Evolutionary conservation across 1,140 invertebrate species (phyloP).

Genomic region (Pogonus chalceus): DNA sequence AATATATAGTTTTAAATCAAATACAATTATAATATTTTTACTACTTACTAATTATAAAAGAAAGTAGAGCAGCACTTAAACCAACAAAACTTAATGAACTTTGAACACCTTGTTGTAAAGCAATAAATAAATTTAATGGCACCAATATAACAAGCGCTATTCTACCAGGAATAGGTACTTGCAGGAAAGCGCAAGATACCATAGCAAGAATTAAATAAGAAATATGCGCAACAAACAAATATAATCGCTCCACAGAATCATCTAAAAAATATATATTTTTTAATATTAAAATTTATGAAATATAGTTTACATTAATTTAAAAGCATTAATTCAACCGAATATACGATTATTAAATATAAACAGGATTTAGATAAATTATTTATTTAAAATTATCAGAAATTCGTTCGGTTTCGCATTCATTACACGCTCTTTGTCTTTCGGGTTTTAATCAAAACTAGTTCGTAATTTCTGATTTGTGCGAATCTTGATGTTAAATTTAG

Average conservation of each 20-base stretch:
- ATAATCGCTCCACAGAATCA: slow-evolving; percentile 26
- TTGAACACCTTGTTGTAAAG: slow-evolving; percentile 19
- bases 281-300: too few relatives aligned
- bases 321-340: too few relatives aligned
- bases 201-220: slow-evolving; percentile 28
- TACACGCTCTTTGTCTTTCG: too few relatives aligned
- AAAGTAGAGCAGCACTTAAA: slow-evolving; percentile 16
- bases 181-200: slow-evolving; percentile 30
- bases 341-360: too few relatives aligned
- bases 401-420: too few relatives aligned
- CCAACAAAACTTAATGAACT: slow-evolving; percentile 18
- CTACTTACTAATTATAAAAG: slow-evolving; percentile 23
- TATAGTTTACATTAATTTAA: too few relatives aligned
- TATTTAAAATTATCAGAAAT: too few relatives aligned
- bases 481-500: too few relatives aligned
- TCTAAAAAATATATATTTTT: slow-evolving; percentile 19
- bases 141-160: slow-evolving; percentile 23
- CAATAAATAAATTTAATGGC: slow-evolving; percentile 26
- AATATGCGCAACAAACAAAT: slow-evolving; percentile 27
- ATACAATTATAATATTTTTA: neutral
- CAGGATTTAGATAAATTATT: too few relatives aligned
- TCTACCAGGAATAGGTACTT: slow-evolving; percentile 21
- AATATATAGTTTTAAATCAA: slow-evolving; percentile 8
- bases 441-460: too few relatives aligned
- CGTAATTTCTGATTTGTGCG: too few relatives aligned